These are phyloP conservation scores for Pipistrellus pygmaeus DNA, from an alignment of 2,797 vertebrate species.

Conservation along the genomic window DNA sequence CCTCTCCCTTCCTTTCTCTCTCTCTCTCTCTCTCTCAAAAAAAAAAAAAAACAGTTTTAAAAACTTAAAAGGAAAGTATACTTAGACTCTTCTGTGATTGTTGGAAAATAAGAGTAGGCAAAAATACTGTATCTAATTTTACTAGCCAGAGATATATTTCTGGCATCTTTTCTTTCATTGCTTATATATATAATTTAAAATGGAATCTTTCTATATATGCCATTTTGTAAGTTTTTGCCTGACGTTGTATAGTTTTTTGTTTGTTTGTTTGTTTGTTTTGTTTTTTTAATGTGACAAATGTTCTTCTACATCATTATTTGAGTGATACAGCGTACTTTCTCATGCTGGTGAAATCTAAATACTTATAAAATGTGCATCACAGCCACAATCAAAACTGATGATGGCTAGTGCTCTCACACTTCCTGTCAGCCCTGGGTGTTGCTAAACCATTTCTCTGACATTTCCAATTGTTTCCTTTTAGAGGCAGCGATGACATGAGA, in stretches of 20 bases:
- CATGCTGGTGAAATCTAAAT: not conserved
- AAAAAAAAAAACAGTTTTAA: no score
- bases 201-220: not conserved
- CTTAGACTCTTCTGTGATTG: not conserved
- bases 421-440: not conserved
- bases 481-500: not conserved
- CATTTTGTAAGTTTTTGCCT: not conserved
- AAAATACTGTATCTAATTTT: not conserved
- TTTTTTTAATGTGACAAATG: not conserved
- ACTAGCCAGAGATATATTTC: not conserved
- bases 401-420: not conserved
- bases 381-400: not conserved
- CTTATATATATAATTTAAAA: not conserved
- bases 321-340: not conserved
- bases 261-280: no score
- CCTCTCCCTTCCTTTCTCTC: no score
- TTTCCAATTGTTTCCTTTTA: not conserved
- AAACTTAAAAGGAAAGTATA: not conserved
- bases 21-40: no score
- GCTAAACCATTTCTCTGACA: not conserved
- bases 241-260: not conserved
- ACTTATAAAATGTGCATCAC: not conserved
- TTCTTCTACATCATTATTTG: not conserved
- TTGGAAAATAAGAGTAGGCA: not conserved
- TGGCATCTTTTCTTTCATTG: constrained; percentile 8